Conservation (phyloP, 2,888 invertebrate species). For the Panorpa germanica region DNA sequence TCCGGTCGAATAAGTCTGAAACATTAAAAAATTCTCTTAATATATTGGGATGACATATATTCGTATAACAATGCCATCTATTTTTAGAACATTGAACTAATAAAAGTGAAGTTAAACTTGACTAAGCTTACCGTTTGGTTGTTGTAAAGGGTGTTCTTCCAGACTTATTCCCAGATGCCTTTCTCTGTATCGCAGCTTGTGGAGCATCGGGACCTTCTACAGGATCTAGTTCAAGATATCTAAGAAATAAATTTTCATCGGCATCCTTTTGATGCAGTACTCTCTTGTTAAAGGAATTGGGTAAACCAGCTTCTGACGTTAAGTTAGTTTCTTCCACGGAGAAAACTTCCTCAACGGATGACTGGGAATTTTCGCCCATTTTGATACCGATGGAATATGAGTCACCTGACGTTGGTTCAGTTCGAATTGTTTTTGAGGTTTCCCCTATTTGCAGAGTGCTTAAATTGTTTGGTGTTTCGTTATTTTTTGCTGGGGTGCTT, state of each 20-base stretch:
- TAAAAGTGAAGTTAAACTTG: not conserved
- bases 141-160: constrained; percentile 73
- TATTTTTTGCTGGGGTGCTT: constrained; percentile 7
- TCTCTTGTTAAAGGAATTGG: constrained; percentile 29
- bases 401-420: no score
- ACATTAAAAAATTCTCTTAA: constrained; percentile 1
- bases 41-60: not conserved
- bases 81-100: not conserved
- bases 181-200: constrained; percentile 29
- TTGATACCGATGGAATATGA: no score
- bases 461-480: no score
- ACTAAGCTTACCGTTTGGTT: constrained; percentile 35
- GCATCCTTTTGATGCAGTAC: constrained; percentile 41
- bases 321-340: constrained; percentile 25
- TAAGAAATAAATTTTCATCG: constrained; percentile 51
- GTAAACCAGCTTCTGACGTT: constrained; percentile 24
- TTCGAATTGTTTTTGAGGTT: no score
- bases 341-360: constrained; percentile 25
- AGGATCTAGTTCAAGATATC: constrained; percentile 68
- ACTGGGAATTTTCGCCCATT: constrained; percentile 27
- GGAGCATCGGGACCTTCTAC: constrained; percentile 20
- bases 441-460: no score
- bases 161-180: constrained; percentile 29
- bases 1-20: constrained; percentile 27
- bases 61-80: not conserved